phyloP scores from a whole-genome alignment of 2,888 invertebrate species.

The Megamerina dolium region DNA sequence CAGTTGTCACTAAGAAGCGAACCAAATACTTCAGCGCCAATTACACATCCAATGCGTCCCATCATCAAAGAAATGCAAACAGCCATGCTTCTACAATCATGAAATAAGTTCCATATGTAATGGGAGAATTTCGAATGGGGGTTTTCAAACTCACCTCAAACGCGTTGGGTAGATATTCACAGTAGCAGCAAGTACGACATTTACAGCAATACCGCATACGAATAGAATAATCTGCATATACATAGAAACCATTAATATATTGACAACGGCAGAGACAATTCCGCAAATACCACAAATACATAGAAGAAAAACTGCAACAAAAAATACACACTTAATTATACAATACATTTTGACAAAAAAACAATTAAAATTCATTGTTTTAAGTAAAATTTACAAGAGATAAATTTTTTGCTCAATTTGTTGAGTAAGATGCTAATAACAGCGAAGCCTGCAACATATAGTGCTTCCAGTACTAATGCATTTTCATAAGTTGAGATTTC shows the following conservation, averaged over 20 bases:
- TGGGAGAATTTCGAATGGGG: neutral
- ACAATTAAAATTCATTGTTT: neutral
- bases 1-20: conserved; percentile 49
- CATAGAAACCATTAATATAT: too few species aligned
- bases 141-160: conserved; percentile 29
- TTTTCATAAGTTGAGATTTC: conserved; percentile 37
- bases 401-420: conserved; percentile 30
- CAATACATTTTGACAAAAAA: neutral
- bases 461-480: conserved; percentile 31
- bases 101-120: neutral
- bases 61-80: conserved; percentile 53
- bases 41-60: conserved; percentile 51
- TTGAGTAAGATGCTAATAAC: conserved; percentile 36
- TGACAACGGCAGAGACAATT: too few species aligned
- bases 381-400: conserved; percentile 29
- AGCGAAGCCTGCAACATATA: conserved; percentile 37
- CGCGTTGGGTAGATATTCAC: conserved; percentile 43
- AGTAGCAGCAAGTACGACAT: conserved; percentile 37
- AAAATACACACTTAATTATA: too few species aligned
- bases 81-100: conserved; percentile 53
- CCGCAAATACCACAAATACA: too few species aligned
- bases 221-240: too few species aligned
- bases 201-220: conserved; percentile 35
- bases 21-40: conserved; percentile 51
- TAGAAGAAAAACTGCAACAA: too few species aligned